Conservation (phyloP, 2,797 vertebrate species). For the Poliocrania exsul region DNA sequence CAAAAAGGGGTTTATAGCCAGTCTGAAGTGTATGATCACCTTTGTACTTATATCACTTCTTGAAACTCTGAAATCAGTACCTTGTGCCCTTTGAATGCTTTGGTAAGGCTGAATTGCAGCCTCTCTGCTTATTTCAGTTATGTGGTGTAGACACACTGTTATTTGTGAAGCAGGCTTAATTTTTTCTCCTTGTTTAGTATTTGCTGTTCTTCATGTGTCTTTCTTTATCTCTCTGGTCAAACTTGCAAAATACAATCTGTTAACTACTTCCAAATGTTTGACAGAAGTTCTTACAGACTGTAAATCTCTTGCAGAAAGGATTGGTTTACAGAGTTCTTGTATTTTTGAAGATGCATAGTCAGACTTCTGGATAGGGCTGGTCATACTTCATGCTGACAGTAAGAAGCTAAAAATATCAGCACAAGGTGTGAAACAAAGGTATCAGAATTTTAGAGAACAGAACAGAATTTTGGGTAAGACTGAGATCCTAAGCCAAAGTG, state of each 20-base stretch:
- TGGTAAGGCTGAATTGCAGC: too few species aligned
- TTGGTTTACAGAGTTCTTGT: neutral
- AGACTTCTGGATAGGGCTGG: neutral
- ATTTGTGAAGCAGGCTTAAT: too few species aligned
- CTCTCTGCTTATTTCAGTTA: too few species aligned
- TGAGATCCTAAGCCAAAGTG: neutral
- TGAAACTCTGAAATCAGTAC: too few species aligned
- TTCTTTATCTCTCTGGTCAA: too few species aligned
- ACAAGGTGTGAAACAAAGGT: neutral
- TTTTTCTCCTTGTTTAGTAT: too few species aligned
- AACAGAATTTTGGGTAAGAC: neutral
- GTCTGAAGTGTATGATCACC: neutral
- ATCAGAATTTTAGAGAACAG: neutral
- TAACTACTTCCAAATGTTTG: neutral
- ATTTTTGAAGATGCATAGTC: neutral
- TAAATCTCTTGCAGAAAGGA: neutral
- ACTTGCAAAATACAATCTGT: neutral
- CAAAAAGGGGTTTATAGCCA: accelerated
- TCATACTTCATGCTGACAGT: neutral
- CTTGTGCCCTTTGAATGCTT: too few species aligned
- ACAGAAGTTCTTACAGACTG: neutral
- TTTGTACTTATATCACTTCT: too few species aligned
- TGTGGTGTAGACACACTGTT: too few species aligned
- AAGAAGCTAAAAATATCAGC: neutral
- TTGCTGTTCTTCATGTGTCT: too few species aligned